Conservation (phyloP, 2,797 vertebrate species). For the Accipiter fasciatus region DNA sequence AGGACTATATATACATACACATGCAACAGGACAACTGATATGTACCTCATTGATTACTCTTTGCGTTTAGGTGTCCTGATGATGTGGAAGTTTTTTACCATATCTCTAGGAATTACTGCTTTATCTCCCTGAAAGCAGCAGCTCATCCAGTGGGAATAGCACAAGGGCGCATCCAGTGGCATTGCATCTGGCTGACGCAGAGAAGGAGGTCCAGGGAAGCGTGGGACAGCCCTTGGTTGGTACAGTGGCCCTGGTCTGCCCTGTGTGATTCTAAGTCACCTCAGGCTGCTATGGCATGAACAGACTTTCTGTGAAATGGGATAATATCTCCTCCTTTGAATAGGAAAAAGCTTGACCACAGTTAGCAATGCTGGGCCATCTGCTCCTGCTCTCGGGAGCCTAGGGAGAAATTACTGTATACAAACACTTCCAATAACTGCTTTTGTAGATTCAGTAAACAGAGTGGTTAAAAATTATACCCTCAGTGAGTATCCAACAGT, state of each 20-base stretch:
- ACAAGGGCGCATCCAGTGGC: neutral
- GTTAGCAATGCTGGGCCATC: neutral
- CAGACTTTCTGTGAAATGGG: neutral
- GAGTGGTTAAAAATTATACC: constrained; percentile 65
- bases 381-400: neutral
- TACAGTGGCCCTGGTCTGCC: neutral
- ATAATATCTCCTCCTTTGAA: neutral
- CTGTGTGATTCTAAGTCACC: neutral
- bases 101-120: neutral
- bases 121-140: neutral
- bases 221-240: neutral
- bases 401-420: constrained; percentile 38
- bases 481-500: constrained; percentile 32
- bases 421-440: constrained; percentile 32
- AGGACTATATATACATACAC: neutral
- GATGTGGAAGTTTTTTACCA: neutral
- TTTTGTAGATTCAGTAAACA: constrained; percentile 45
- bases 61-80: neutral
- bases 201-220: neutral
- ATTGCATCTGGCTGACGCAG: neutral
- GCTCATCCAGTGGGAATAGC: neutral
- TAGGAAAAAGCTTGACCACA: neutral
- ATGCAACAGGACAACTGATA: neutral
- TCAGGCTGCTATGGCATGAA: neutral
- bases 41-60: neutral